phyloP scores from a whole-genome alignment of 2,888 invertebrate genomes.

The Eucera pruinosa region DNA sequence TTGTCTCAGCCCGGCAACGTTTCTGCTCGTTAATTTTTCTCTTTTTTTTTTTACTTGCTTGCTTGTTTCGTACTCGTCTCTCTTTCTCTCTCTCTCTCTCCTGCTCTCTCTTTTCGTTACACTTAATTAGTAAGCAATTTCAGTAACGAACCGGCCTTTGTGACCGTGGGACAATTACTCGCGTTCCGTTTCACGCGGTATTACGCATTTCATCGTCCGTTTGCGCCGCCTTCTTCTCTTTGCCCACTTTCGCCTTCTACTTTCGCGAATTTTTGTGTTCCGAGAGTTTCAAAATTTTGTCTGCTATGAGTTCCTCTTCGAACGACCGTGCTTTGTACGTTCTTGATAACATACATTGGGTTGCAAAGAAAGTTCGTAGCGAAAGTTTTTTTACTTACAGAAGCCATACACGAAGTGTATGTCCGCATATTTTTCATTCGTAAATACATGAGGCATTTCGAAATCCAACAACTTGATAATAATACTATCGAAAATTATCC shows the following conservation, averaged over 20 bases:
- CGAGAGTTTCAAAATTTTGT: neutral
- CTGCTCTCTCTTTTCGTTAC: slow-evolving; percentile 20
- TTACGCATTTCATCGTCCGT: slow-evolving; percentile 6
- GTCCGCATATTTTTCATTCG: too few species aligned
- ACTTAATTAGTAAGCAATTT: slow-evolving; percentile 55
- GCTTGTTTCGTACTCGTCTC: neutral
- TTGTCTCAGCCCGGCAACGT: slow-evolving; percentile 19
- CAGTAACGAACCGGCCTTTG: slow-evolving; percentile 48
- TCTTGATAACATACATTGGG: too few species aligned
- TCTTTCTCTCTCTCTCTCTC: neutral
- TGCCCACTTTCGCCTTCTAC: neutral
- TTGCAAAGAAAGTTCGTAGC: too few species aligned
- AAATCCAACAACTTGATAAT: too few species aligned
- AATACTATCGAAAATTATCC: too few species aligned
- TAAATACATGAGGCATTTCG: too few species aligned
- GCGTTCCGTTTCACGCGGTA: slow-evolving; percentile 14
- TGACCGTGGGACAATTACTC: slow-evolving; percentile 22
- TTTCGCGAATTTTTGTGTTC: too few species aligned
- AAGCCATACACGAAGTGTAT: too few species aligned
- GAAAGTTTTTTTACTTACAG: too few species aligned
- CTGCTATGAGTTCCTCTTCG: too few species aligned
- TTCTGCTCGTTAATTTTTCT: slow-evolving; percentile 48
- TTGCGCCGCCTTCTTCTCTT: neutral
- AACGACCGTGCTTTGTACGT: too few species aligned
- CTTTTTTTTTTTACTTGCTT: neutral